Percentiles rank a stretch among this genome's conserved stretches.
phyloP scores from a whole-genome alignment of 2,888 invertebrate species.

The Neoascia interrupta region DNA sequence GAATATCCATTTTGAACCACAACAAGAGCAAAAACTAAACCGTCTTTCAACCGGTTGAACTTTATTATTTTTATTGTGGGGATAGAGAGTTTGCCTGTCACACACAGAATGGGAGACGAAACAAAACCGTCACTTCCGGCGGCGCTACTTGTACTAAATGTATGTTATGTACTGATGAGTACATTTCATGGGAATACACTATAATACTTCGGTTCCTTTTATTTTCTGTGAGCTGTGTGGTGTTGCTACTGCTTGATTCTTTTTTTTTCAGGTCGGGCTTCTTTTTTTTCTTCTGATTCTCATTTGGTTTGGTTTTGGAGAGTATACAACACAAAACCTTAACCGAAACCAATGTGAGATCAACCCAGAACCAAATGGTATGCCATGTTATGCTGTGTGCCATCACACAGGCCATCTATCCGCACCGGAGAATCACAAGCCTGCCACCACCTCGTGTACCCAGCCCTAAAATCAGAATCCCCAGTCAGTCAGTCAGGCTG shows the following conservation, averaged over 20 bases:
- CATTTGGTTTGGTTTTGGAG: conserved; percentile 61
- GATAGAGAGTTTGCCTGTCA: conserved; percentile 58
- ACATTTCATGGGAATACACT: conserved; percentile 70
- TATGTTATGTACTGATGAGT: conserved; percentile 70
- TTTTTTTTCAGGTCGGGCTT: conserved; percentile 29
- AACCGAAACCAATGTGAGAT: conserved; percentile 67
- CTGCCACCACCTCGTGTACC: conserved; percentile 19
- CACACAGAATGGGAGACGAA: conserved; percentile 64
- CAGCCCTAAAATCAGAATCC: conserved; percentile 35
- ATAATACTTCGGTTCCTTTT: conserved; percentile 67
- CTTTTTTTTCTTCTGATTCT: conserved; percentile 40
- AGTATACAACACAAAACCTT: conserved; percentile 63
- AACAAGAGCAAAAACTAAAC: conserved; percentile 17
- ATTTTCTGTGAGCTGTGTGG: conserved; percentile 59
- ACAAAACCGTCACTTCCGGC: conserved; percentile 80
- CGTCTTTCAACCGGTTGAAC: conserved; percentile 59
- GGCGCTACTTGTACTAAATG: conserved; percentile 79
- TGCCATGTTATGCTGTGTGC: conserved; percentile 54
- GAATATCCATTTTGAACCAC: conserved; percentile 39
- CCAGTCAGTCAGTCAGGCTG: conserved; percentile 47
- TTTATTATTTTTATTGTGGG: conserved; percentile 52
- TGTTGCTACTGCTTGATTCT: conserved; percentile 58
- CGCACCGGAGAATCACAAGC: conserved; percentile 46
- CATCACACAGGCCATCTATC: conserved; percentile 60
- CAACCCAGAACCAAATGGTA: conserved; percentile 62